phyloP scores from a whole-genome alignment of 2,888 invertebrate genomes.

The Tetranychus piercei region DNA sequence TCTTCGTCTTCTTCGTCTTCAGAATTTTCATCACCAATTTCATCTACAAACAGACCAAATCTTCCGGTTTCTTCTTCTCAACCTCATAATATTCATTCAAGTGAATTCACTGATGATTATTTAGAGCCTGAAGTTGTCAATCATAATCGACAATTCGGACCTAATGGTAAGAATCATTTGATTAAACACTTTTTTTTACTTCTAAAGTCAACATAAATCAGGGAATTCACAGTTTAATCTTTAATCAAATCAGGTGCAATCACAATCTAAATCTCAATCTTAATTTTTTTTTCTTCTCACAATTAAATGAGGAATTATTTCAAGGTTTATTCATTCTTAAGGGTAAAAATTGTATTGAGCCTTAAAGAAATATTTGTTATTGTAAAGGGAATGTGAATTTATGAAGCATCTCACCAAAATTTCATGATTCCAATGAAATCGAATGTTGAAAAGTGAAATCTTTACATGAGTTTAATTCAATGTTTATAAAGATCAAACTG shows the following conservation, averaged over 20 bases:
- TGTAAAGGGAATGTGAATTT: background rate
- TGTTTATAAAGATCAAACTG: background rate
- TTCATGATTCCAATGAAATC: too few relatives aligned
- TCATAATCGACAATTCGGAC: background rate
- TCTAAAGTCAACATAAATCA: background rate
- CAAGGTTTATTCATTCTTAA: background rate
- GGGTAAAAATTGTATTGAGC: background rate
- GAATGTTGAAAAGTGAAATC: too few relatives aligned
- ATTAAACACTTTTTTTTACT: background rate
- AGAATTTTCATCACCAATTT: background rate
- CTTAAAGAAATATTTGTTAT: background rate
- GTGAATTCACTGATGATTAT: background rate
- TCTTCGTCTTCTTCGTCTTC: background rate
- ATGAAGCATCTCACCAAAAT: too few relatives aligned
- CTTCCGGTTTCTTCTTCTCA: constrained; percentile 5
- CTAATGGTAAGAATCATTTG: background rate
- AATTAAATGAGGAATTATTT: background rate
- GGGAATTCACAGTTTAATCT: background rate
- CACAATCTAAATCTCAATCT: background rate
- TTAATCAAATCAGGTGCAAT: background rate
- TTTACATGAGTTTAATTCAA: background rate
- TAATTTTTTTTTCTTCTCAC: background rate
- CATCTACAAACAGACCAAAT: background rate
- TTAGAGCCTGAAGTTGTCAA: background rate
- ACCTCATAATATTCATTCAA: background rate